Evolutionary conservation across 2,113 vertebrate genomes (phyloP), one percentile per base, ranked within the genome.

Genomic region (Toxotes chatareus): DNA sequence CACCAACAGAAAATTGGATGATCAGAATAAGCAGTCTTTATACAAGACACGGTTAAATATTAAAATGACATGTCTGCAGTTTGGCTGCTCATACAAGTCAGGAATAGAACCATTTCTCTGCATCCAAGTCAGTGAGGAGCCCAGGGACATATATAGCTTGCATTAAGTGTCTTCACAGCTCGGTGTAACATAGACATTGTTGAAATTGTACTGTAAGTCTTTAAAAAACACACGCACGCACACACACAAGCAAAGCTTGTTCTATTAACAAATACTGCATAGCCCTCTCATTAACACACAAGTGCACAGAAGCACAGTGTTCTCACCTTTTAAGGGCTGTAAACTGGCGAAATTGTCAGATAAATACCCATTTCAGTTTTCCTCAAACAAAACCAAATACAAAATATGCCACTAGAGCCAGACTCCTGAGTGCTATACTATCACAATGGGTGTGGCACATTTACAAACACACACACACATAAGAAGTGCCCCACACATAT

Each of bases 61-160:
- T 78, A 17, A 70, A 55, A 6, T 34, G 70, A 57, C 55, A n/a
- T 42, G 34, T 79, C 23, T 79, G 42, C 5, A 34, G 36, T 81
- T 76, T 56, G 38, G 49, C 61, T 73, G 51, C 36, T 75, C 10
- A 42, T 44, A 61, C 64, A 42, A 4, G 14, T 67, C 68, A 76
- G 72, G 11, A 79, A 79, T 73, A 42, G 51, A 46, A 79, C 17
- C 36, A 49, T 80, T 12, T 63, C 16, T 46, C 27, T 76, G 69
- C 36, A 66, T 71, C 23, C 27, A 34, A 7, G 31, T 72, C 27
- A 32, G 23, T 0, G 16, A 47, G 34, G 21, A 65, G 10, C 61
- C 4, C 10, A 65, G 36, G 16, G 8, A 76, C 27, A 71, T 34
- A 23, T 60, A 64, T 61, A 66, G 36, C 11, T 72, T 60, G 2